phyloP scores from a whole-genome alignment of 2,113 vertebrate genomes.

The Zonotrichia leucophrys region DNA sequence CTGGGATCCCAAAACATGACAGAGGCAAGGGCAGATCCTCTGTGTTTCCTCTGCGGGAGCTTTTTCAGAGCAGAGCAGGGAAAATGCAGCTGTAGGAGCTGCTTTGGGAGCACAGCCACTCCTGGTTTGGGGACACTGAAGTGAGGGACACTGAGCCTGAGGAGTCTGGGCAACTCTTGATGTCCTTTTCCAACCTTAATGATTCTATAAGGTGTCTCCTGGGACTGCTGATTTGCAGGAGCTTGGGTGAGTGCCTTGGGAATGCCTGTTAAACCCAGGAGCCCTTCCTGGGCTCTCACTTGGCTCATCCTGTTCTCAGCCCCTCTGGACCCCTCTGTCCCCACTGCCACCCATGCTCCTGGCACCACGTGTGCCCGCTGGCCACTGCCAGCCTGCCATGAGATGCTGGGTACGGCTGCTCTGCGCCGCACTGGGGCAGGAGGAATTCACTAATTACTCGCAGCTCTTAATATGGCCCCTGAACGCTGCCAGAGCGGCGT shows the following conservation, averaged over 20 bases:
- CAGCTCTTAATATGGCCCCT: constrained; percentile 49
- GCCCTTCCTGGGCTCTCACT: background rate
- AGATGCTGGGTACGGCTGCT: background rate
- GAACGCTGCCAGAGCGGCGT: constrained; percentile 40
- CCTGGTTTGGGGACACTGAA: background rate
- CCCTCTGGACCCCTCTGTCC: background rate
- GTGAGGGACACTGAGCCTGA: background rate
- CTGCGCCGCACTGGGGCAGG: background rate
- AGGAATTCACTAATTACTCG: constrained; percentile 52
- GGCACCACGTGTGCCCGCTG: fast-evolving
- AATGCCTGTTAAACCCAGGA: background rate
- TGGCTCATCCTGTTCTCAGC: background rate
- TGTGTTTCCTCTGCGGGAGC: background rate
- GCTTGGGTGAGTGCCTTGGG: background rate
- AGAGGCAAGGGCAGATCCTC: constrained; percentile 14
- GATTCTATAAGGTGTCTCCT: background rate
- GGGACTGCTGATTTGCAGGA: background rate
- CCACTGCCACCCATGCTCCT: background rate
- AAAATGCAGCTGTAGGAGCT: background rate
- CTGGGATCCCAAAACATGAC: constrained; percentile 37
- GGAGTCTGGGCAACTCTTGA: background rate
- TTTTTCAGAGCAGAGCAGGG: background rate
- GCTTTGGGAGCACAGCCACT: background rate
- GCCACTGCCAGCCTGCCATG: background rate
- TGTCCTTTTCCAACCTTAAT: background rate